A percentile compares a stretch with the other conserved stretches of the same genome.
phyloP scores from a whole-genome alignment of 2,113 vertebrate genomes.

The Alosa alosa region DNA sequence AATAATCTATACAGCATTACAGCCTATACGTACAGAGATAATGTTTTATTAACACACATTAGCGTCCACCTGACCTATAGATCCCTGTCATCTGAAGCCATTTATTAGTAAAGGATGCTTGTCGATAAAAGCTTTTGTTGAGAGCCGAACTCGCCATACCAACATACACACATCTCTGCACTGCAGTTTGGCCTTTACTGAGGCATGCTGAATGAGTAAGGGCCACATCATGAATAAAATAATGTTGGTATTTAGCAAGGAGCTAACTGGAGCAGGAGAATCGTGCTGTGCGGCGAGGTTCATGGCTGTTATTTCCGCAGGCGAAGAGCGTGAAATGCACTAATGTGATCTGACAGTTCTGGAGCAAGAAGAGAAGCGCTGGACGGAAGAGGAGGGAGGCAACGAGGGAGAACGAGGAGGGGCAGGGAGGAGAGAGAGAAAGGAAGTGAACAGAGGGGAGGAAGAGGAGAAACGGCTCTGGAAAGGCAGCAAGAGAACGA shows the following conservation, averaged over 20 bases:
- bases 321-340: conserved; percentile 85
- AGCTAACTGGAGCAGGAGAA: conserved; percentile 96
- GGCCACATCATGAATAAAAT: conserved; percentile 57
- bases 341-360: conserved; percentile 97
- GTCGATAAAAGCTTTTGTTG: background rate
- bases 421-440: conserved; percentile 61
- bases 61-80: conserved; percentile 9
- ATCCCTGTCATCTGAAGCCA: background rate
- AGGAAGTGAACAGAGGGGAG: conserved; percentile 61
- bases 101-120: background rate
- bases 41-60: background rate
- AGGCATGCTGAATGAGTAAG: conserved; percentile 64
- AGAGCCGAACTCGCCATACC: background rate
- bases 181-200: conserved; percentile 64
- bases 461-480: conserved; percentile 63
- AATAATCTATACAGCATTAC: background rate
- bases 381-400: conserved; percentile 63
- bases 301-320: conserved; percentile 91
- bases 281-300: conserved; percentile 84
- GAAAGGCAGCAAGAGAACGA: conserved; percentile 61
- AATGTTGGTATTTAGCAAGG: conserved; percentile 68
- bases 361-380: conserved; percentile 89
- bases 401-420: conserved; percentile 63
- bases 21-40: background rate
- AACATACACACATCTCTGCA: conserved; percentile 30